Evolutionary conservation across 2,113 vertebrate species (phyloP), one percentile per base, ranked within the genome.

Genomic region (Heloderma charlesbogerti): DNA sequence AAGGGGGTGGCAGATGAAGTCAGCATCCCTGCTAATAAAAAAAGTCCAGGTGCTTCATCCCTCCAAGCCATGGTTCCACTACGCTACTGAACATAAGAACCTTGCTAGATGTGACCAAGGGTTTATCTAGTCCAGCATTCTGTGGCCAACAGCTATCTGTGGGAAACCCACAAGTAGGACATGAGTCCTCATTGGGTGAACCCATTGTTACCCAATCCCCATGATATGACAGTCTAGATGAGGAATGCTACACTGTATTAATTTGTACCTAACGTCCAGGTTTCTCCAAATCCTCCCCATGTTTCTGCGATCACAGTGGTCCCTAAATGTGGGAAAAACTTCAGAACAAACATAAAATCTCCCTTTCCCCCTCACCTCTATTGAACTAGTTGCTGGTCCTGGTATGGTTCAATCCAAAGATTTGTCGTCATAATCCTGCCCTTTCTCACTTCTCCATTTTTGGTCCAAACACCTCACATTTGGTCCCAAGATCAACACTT

Each of bases 391-490:
- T 51, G 69, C 69, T 7, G 25, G 60, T 45, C 40, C 29, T 37
- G 45, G 25, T 15, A 48, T 9, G 63, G 45, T 71, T 31, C 12
- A 5, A 57, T 0, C 34, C 72, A 91, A 83, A 27, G 60, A 66
- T 89, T 69, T 48, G 31, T 80, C 89, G 90, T 92, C 83, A 87
- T 1, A 1, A 13, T 1, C 6, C 5, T n/a, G 22, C 10, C 34
- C 3, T 63, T 82, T 60, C 20, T 37, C 80, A 57, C n/a, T 88
- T 91, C 66, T 57, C 90, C 80, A 0, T 37, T 78, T 95, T 97
- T 95, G 94, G 94, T 95, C 94, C 93, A 84, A 94, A 51, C 88
- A 43, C 90, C 34, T 94, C 93, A 13, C 45, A 54, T 69, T 92
- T 43, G 95, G 95, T 95, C 94, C 94, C 1, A 1, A 85, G 80